Conservation (phyloP, 2,888 invertebrate genomes). For the Cordilura impudica region DNA sequence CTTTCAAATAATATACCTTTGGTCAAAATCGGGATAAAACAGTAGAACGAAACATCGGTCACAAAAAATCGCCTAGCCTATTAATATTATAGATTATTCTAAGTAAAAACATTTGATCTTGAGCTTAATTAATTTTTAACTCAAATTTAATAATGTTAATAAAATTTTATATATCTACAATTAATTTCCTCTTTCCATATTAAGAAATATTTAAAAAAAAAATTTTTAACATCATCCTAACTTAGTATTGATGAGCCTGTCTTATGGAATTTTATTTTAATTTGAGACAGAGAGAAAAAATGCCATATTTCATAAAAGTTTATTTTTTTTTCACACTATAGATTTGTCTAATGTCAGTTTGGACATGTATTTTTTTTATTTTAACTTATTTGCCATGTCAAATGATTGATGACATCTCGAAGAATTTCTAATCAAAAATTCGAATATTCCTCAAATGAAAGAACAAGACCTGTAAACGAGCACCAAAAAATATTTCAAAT, state of each 20-base stretch:
- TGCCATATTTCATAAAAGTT: background rate
- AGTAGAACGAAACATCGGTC: no score
- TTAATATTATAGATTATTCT: no score
- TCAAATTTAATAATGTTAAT: no score
- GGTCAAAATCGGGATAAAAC: no score
- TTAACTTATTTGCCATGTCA: constrained; percentile 64
- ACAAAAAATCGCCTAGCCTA: no score
- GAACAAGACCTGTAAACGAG: background rate
- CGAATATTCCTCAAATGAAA: constrained; percentile 3
- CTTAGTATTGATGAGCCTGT: constrained; percentile 4
- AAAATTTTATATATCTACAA: no score
- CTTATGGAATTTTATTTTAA: background rate
- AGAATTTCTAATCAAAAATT: constrained; percentile 64
- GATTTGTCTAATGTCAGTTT: background rate
- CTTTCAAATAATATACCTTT: no score
- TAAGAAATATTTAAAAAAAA: background rate
- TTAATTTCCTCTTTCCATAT: no score
- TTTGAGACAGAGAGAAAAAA: background rate
- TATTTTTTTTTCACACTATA: constrained; percentile 20
- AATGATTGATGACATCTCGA: constrained; percentile 72
- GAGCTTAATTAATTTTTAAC: no score
- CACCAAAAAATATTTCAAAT: constrained; percentile 36
- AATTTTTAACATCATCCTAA: background rate
- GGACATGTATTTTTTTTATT: background rate
- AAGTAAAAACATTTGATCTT: no score